Base-by-base conservation (phyloP, 2,797 vertebrate species). In the Cynodonichthys magdalenae region DNA sequence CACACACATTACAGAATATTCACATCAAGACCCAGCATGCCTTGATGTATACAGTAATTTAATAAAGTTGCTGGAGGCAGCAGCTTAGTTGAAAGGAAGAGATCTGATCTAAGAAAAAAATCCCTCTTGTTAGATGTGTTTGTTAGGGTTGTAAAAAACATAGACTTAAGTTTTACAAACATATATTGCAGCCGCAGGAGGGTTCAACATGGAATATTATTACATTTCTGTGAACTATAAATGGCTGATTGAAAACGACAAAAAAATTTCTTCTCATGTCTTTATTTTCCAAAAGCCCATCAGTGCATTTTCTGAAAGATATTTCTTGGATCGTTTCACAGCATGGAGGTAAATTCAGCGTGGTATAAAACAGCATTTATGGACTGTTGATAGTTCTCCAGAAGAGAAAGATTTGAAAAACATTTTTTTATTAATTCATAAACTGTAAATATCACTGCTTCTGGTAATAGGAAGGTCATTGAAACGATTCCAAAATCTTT, bases 1-100 rank as follows among this genome's bases (percentile, higher is more conserved):
- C 54, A 62, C 42, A 61, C 53, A 50, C 55, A 48, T 53, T 29
- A 28, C 46, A 65, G 69, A 71, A 59, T 29, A 44, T 65, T 68
- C 62, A 45, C 27, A 27, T 74, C 84, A 81, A 80, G 88, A 75
- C 62, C 14, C 34, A 48, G 66, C 86, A 70, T 51, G 80, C 36
- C 69, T 65, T 19, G 57, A 79, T 80, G 63, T 73, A 63, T 69
- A 66, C 66, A 79, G 81, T 80, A 34, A 81, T 79, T 85, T 79
- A 68, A 69, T 69, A 47, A 61, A 69, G 19, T 63, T 59, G 77
- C 73, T 80, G 71, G 69, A 76, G 83, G 82, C 76, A 3, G 70
- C 65, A 66, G 73, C 68, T 82, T 70, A 76, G 69, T 42, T 82
- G 47, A 79, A 72, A 81, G 75, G 69, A 77, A 76, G 69, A 70